These are phyloP conservation scores for Teinopalpus imperialis DNA, from an alignment of 2,888 invertebrate genomes.

Conservation along the genomic window DNA sequence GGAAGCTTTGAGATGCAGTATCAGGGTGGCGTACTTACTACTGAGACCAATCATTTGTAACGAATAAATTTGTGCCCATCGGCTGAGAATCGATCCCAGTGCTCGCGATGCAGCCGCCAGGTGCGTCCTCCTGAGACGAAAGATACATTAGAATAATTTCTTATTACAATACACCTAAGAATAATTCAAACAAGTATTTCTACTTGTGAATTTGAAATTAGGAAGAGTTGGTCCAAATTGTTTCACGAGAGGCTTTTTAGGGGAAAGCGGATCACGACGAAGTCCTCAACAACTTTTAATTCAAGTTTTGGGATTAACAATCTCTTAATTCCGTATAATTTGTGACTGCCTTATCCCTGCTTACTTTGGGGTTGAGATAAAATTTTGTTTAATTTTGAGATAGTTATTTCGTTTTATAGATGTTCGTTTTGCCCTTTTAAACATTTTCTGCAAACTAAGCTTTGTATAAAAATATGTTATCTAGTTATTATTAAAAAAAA, in stretches of 20 bases:
- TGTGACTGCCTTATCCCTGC: slow-evolving; percentile 18
- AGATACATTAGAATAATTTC: too few relatives aligned
- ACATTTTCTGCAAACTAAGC: background rate
- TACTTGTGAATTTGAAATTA: slow-evolving; percentile 20
- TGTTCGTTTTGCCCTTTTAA: slow-evolving; percentile 1
- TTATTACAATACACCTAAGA: too few relatives aligned
- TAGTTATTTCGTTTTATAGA: slow-evolving; percentile 10
- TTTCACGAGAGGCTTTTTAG: slow-evolving; percentile 11
- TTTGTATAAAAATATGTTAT: background rate
- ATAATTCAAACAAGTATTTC: too few relatives aligned
- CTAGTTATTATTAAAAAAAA: background rate
- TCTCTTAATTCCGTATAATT: slow-evolving; percentile 24
- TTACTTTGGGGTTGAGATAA: slow-evolving; percentile 19
- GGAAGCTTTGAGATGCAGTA: too few relatives aligned
- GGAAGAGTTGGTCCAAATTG: slow-evolving; percentile 14
- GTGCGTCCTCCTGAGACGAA: too few relatives aligned
- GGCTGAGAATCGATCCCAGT: too few relatives aligned
- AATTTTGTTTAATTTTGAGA: slow-evolving; percentile 19
- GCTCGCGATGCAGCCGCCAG: too few relatives aligned
- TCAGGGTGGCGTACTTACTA: too few relatives aligned
- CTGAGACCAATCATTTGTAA: too few relatives aligned
- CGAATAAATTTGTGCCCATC: too few relatives aligned
- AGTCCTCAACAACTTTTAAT: slow-evolving; percentile 21
- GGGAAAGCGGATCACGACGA: slow-evolving; percentile 14
- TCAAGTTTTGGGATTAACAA: slow-evolving; percentile 26